phyloP scores from a whole-genome alignment of 2,113 vertebrate genomes.

The Raja brachyura region DNA sequence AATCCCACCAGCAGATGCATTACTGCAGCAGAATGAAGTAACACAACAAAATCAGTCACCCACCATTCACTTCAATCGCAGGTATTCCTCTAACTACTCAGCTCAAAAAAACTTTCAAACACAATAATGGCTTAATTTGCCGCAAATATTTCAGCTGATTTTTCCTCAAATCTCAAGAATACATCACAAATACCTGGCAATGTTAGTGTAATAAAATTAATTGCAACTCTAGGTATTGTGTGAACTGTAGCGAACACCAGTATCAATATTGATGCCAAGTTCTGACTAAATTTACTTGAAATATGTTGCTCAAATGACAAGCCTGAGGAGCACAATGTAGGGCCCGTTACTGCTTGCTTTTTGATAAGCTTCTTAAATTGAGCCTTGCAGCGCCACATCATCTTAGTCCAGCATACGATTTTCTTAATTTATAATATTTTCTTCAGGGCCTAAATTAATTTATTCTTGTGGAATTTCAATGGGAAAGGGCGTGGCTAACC shows the following conservation, averaged over 20 bases:
- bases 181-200: too few species aligned
- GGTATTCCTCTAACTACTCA: neutral
- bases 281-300: neutral
- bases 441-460: constrained; percentile 6
- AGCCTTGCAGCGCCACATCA: constrained; percentile 23
- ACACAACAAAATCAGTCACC: neutral
- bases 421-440: constrained; percentile 28
- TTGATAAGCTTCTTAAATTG: constrained; percentile 30
- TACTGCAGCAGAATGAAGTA: neutral
- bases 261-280: neutral
- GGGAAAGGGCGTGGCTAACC: neutral
- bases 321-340: neutral
- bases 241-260: neutral
- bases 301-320: neutral
- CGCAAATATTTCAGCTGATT: too few species aligned
- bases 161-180: too few species aligned
- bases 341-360: neutral
- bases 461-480: constrained; percentile 20
- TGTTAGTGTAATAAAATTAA: neutral
- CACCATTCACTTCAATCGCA: neutral
- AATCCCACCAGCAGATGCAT: neutral
- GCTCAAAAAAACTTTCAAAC: neutral
- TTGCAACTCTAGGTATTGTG: neutral
- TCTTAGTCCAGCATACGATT: constrained; percentile 10
- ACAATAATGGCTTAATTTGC: neutral